A percentile compares a stretch with the other conserved stretches of the same genome.
phyloP scores from a whole-genome alignment of 2,113 vertebrate species.

The Hydropotes inermis region DNA sequence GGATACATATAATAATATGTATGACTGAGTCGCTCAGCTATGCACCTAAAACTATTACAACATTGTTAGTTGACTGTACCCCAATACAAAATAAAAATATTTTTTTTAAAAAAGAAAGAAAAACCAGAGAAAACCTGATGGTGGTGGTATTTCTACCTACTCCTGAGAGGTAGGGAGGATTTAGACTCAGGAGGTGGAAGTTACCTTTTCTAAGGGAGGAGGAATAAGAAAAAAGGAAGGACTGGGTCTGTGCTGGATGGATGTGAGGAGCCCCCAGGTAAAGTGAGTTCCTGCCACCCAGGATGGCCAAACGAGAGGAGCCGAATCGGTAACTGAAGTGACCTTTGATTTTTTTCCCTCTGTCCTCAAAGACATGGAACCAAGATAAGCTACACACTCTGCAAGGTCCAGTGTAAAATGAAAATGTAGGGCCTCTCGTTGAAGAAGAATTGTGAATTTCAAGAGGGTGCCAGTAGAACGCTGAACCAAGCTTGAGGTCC shows the following conservation, averaged over 20 bases:
- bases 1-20: not conserved
- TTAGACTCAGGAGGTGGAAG: not conserved
- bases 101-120: not conserved
- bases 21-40: rapidly evolving
- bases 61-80: not conserved
- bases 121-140: rapidly evolving
- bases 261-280: not conserved
- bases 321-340: not conserved
- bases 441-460: not conserved
- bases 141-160: not conserved
- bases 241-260: rapidly evolving
- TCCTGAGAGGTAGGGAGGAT: not conserved
- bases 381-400: not conserved
- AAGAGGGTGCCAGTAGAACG: not conserved
- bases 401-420: not conserved
- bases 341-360: not conserved
- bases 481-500: not conserved
- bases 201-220: not conserved
- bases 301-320: not conserved
- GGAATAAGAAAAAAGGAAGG: not conserved
- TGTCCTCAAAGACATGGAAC: not conserved
- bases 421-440: not conserved
- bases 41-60: not conserved
- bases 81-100: not conserved
- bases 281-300: not conserved